Evolutionary conservation across 1,140 invertebrate genomes (phyloP).

Genomic region (Rhagoletis pomonella): DNA sequence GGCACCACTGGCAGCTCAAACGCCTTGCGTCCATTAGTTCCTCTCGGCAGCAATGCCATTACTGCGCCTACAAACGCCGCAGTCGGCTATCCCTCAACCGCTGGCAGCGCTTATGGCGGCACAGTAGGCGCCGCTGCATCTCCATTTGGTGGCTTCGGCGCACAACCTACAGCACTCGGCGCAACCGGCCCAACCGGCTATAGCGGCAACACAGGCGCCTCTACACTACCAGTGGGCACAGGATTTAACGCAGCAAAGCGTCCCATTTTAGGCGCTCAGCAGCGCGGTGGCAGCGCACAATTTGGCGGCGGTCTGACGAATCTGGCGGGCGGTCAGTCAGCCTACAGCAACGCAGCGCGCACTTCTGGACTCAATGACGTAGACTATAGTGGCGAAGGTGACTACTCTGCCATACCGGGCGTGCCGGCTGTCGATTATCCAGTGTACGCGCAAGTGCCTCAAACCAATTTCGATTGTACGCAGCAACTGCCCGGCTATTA

Average conservation of each 20-base stretch:
- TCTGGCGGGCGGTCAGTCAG: not conserved
- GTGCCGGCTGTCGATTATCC: constrained; percentile 83
- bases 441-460: constrained; percentile 81
- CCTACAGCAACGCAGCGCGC: constrained; percentile 29
- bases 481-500: constrained; percentile 89
- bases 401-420: constrained; percentile 89
- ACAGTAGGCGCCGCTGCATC: not conserved
- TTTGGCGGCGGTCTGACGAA: not conserved
- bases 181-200: not conserved
- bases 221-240: not conserved
- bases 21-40: constrained; percentile 19
- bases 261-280: constrained; percentile 34
- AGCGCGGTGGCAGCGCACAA: not conserved
- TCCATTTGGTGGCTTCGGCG: not conserved
- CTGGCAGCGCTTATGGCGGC: constrained; percentile 43
- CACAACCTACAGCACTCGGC: not conserved
- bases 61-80: constrained; percentile 15
- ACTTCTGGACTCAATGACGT: constrained; percentile 69
- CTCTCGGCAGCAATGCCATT: constrained; percentile 10
- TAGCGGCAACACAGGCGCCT: not conserved
- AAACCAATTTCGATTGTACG: constrained; percentile 85
- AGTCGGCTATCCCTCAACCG: not conserved
- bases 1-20: not conserved
- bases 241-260: constrained; percentile 53
- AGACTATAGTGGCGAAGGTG: constrained; percentile 77